A percentile compares a stretch with the other conserved stretches of the same genome.
phyloP scores from a whole-genome alignment of 2,888 invertebrate genomes.

The Punctoribates punctum region DNA sequence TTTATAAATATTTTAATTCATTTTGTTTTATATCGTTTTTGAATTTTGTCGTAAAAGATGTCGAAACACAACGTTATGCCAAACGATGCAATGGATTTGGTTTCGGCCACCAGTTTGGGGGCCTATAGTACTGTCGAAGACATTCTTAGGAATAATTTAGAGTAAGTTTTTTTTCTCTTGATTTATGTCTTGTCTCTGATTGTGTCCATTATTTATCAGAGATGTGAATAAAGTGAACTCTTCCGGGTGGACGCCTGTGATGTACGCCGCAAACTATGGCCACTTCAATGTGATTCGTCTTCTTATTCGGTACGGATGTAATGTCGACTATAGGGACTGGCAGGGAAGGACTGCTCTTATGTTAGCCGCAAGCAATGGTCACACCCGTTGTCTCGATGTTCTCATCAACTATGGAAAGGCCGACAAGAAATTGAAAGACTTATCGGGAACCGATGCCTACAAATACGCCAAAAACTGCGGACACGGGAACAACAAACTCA shows the following conservation, averaged over 20 bases:
- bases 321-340: conserved; percentile 51
- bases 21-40: not conserved
- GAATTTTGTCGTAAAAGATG: not conserved
- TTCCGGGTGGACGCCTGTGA: conserved; percentile 56
- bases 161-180: conserved; percentile 16
- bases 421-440: conserved; percentile 53
- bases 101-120: conserved; percentile 38
- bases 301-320: conserved; percentile 51
- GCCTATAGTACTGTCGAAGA: not conserved
- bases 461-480: conserved; percentile 55
- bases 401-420: conserved; percentile 53
- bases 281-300: conserved; percentile 54
- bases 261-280: conserved; percentile 56
- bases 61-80: not conserved
- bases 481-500: conserved; percentile 49
- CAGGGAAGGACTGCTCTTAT: conserved; percentile 55
- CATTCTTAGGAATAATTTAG: conserved; percentile 1
- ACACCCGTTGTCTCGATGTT: conserved; percentile 54
- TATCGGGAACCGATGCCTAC: conserved; percentile 55
- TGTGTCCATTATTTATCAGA: conserved; percentile 10
- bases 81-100: conserved; percentile 23
- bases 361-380: conserved; percentile 59
- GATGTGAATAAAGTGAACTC: conserved; percentile 52
- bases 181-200: not conserved
- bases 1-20: not conserved